phyloP scores from a whole-genome alignment of 2,888 invertebrate species.

The Liposcelis brunnea region DNA sequence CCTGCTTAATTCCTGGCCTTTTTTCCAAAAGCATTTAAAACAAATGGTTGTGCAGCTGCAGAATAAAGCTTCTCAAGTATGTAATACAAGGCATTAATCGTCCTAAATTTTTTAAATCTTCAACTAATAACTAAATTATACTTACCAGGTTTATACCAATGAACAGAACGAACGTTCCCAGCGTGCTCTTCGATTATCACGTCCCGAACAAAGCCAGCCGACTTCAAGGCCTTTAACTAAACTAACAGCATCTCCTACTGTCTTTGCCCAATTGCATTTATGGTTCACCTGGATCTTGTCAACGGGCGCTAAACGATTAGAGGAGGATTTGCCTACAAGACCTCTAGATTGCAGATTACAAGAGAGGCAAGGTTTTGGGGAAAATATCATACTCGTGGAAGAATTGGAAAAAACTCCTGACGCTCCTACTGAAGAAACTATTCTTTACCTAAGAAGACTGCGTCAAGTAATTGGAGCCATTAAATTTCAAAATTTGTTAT shows the following conservation, averaged over 20 bases:
- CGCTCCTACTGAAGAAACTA: not conserved
- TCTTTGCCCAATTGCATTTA: conserved; percentile 10
- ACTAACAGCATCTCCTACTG: conserved; percentile 3
- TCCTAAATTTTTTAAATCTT: not conserved
- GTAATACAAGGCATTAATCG: not conserved
- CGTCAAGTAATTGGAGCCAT: not conserved
- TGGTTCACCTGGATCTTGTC: conserved; percentile 9
- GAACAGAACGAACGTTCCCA: conserved; percentile 5
- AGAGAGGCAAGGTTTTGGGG: not conserved
- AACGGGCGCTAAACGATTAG: conserved; percentile 2
- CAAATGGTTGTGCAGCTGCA: conserved; percentile 7
- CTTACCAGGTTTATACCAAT: conserved; percentile 9
- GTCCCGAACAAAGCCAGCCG: not conserved
- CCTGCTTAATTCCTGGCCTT: conserved; percentile 10
- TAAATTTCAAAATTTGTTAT: conserved; percentile 3
- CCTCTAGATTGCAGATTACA: not conserved
- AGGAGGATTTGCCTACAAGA: not conserved
- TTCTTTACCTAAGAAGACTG: not conserved
- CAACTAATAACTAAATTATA: too few relatives aligned
- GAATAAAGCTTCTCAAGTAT: conserved; percentile 1
- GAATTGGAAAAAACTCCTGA: not conserved
- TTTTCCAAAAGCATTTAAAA: conserved; percentile 7
- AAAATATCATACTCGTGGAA: too few relatives aligned
- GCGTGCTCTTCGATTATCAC: conserved; percentile 3
- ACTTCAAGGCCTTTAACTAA: conserved; percentile 1